Evolutionary conservation across 2,797 vertebrate genomes (phyloP), one percentile per base, ranked within the genome.

Genomic region (Merluccius polli): DNA sequence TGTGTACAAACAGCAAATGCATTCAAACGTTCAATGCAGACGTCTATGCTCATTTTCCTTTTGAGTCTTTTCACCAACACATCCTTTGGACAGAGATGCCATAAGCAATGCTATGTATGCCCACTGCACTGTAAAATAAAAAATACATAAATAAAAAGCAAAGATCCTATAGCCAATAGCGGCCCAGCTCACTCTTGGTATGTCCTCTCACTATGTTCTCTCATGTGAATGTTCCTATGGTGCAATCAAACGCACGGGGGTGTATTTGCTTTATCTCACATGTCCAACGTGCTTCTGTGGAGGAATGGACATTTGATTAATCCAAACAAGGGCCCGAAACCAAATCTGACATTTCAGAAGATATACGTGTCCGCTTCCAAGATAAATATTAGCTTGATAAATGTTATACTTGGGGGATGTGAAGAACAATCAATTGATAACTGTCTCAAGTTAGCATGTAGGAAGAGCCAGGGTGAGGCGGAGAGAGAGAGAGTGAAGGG

Each of bases 281-380:
- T 90, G 77, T 83, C 88, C 70, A 77, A 74, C 81, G 82, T 82
- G 88, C 89, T 91, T 92, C 90, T 85, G 87, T 89, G 80, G 82
- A 89, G 80, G 88, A 91, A 87, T 81, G 88, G 87, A 88, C 86
- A 79, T 75, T 86, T 90, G 84, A 93, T 93, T 91, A 92, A 92
- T 92, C 87, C 84, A 92, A 92, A 85, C 83, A 88, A 80, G 82
- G 79, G 71, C 81, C 75, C 86, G 89, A 85, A 90, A 92, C 83
- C 83, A 70, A 84, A 89, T 75, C 81, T 83, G 84, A 88, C 83
- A 83, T 83, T 81, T 89, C 77, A 82, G 83, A 80, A 87, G 76
- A 65, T 69, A 74, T 29, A 77, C 48, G 74, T 75, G 78, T 85
- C 71, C 6, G 21, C 71, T 44, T 91, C 90, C 91, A 92, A 93